Conservation (phyloP, 2,888 invertebrate genomes). For the Phragmatobia fuliginosa region DNA sequence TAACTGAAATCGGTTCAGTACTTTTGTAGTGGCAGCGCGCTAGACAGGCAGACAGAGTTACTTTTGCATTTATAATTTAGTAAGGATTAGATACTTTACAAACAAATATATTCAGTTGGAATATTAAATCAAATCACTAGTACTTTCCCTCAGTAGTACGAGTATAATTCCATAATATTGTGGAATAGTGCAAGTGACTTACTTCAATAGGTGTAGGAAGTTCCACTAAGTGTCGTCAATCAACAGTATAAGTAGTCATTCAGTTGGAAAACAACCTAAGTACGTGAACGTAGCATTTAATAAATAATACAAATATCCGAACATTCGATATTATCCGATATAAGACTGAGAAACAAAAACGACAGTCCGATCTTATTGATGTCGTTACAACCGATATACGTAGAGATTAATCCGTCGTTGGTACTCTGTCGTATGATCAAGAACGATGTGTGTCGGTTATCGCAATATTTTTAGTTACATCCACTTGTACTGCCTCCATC, state of each 20-base stretch:
- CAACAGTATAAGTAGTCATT: background rate
- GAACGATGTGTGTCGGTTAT: conserved; percentile 42
- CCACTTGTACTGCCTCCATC: conserved; percentile 26
- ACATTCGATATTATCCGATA: background rate
- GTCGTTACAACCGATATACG: conserved; percentile 32
- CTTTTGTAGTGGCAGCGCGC: no score
- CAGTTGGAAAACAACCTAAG: background rate
- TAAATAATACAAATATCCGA: background rate
- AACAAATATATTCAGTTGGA: no score
- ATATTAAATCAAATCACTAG: no score
- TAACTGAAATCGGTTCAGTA: no score
- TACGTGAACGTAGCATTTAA: background rate
- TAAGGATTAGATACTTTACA: no score
- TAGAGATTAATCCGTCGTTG: conserved; percentile 35
- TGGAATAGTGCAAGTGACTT: no score
- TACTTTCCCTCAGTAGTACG: no score
- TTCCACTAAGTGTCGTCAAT: no score
- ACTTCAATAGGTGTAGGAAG: no score
- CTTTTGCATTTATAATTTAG: no score
- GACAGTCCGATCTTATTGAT: conserved; percentile 7
- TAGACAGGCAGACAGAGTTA: no score
- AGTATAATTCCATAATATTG: no score
- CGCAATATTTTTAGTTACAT: conserved; percentile 46
- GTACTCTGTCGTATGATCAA: conserved; percentile 36
- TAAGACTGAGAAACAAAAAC: background rate